Evolutionary conservation across 2,113 vertebrate species (phyloP).

Genomic region (Sylvia atricapilla): DNA sequence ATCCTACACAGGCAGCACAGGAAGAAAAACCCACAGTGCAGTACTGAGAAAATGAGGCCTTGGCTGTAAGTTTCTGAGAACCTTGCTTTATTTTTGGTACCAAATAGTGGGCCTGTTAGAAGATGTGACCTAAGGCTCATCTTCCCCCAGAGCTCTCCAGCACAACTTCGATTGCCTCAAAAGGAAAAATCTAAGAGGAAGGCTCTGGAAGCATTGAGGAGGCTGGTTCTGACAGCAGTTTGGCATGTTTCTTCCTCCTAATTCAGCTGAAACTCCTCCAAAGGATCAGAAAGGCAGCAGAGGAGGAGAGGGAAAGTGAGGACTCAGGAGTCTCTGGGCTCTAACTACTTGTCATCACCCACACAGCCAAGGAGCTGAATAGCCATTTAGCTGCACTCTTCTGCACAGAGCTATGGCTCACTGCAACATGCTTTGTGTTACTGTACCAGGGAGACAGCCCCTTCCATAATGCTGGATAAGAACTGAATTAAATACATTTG

Average conservation of each 20-base stretch:
- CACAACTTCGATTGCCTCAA: not conserved
- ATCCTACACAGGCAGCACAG: not conserved
- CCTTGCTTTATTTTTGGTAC: not conserved
- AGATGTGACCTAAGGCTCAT: not conserved
- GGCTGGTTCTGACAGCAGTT: constrained; percentile 1
- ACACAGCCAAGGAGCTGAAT: constrained; percentile 27
- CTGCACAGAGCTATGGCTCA: not conserved
- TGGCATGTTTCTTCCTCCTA: constrained; percentile 2
- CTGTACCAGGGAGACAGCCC: constrained; percentile 2
- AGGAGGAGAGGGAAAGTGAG: constrained; percentile 10
- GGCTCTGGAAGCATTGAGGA: not conserved
- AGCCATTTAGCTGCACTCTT: constrained; percentile 8
- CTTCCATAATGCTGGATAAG: constrained; percentile 23
- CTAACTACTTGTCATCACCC: constrained; percentile 48
- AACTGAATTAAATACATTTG: constrained; percentile 60
- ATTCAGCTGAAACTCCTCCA: constrained; percentile 17
- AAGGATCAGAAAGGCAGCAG: constrained; percentile 8
- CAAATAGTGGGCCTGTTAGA: not conserved
- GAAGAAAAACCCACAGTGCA: not conserved
- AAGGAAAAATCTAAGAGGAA: not conserved
- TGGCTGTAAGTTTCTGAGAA: not conserved
- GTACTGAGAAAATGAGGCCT: not conserved
- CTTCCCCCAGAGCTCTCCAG: not conserved
- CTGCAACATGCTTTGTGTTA: constrained; percentile 27
- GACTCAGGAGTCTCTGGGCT: constrained; percentile 18